Evolutionary conservation across 2,888 invertebrate genomes (phyloP).

Genomic region (Leptarthrus brevirostris): DNA sequence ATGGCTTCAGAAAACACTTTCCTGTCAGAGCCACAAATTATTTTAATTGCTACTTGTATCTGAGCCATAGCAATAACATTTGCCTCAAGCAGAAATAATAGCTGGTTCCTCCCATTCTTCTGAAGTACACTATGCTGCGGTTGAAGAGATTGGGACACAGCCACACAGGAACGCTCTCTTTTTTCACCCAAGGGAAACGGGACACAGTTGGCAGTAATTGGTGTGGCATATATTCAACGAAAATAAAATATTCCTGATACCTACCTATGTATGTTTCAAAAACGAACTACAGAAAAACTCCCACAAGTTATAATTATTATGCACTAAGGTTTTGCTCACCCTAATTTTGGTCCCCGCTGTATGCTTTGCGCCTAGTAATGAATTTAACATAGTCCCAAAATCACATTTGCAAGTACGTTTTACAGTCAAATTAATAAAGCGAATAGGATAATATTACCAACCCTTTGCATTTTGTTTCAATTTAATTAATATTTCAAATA

Average conservation of each 20-base stretch:
- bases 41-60: slow-evolving; percentile 50
- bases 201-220: not conserved
- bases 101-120: not conserved
- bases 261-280: no score
- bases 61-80: slow-evolving; percentile 27
- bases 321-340: no score
- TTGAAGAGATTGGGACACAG: not conserved
- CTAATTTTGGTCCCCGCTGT: no score
- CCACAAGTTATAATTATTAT: no score
- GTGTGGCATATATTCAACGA: not conserved
- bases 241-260: not conserved
- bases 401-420: no score
- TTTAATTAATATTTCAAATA: no score
- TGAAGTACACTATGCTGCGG: not conserved
- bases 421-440: no score
- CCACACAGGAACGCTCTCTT: not conserved
- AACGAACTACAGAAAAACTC: no score
- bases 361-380: no score
- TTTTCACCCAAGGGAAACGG: not conserved
- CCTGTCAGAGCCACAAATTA: slow-evolving; percentile 49
- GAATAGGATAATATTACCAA: no score
- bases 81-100: slow-evolving; percentile 15
- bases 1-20: slow-evolving; percentile 20
- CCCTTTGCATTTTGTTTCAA: no score
- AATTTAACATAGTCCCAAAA: no score